Evolutionary conservation across 1,140 invertebrate genomes (phyloP).

Genomic region (Batillaria attramentaria): DNA sequence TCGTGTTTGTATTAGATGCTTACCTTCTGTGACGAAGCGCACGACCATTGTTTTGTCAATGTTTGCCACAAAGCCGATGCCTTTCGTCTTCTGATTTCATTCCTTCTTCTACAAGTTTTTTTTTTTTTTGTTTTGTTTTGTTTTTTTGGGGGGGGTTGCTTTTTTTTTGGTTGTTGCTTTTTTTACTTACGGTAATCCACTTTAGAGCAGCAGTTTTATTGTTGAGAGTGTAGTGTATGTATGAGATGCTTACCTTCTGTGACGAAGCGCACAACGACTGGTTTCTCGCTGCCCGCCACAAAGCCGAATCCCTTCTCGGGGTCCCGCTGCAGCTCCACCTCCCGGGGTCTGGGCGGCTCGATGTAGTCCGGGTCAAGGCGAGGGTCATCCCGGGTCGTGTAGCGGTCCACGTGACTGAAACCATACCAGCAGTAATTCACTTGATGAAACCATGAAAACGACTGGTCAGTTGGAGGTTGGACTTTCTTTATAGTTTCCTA

Average conservation of each 20-base stretch:
- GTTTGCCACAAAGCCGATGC: conserved; percentile 91
- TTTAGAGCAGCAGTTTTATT: not conserved
- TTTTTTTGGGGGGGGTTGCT: no score
- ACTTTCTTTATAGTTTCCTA: no score
- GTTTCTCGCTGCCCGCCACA: conserved; percentile 91
- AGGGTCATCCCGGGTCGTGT: conserved; percentile 89
- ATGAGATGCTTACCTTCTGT: conserved; percentile 74
- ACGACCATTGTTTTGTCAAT: conserved; percentile 91
- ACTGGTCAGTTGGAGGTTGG: no score
- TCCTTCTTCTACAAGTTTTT: no score
- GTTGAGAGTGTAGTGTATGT: not conserved
- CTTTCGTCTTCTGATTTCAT: conserved; percentile 80
- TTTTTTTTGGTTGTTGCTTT: no score
- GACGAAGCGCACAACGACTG: conserved; percentile 87
- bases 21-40: conserved; percentile 78
- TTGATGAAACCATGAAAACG: not conserved
- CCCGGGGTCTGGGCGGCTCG: conserved; percentile 81
- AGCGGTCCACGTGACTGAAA: conserved; percentile 89
- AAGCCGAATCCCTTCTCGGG: conserved; percentile 90
- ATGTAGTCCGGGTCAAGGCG: conserved; percentile 75
- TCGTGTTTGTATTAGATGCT: no score
- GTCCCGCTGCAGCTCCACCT: conserved; percentile 81
- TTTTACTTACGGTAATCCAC: not conserved
- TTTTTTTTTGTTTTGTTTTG: no score
- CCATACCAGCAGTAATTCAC: not conserved